Base-by-base conservation (phyloP, 2,113 vertebrate species). In the Lamprotornis superbus region DNA sequence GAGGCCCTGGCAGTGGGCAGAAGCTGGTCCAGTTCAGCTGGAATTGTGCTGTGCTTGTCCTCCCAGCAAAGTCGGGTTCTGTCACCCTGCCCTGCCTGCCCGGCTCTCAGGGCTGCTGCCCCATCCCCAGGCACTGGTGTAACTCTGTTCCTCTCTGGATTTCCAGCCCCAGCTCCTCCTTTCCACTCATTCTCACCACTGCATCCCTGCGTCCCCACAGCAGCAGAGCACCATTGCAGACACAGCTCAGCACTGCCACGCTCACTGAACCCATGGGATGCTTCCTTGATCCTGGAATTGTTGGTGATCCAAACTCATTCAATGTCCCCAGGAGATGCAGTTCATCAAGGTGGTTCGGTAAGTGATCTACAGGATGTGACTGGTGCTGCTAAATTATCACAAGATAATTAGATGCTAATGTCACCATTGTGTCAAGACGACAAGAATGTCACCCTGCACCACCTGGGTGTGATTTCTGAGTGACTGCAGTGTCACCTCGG, bases 361-460 rank as follows among this genome's bases (percentile, higher is more conserved):
- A 10, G 3, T 92, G 95, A 95, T 83, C 50, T 63, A 83, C 75
- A 70, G 78, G 68, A 89, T 91, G 83, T 94, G 95, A 96, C 89
- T 97, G 93, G 87, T 95, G 91, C 92, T 91, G 73, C 61, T 90
- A 77, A 88, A 91, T 18, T 89, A 92, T 77, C 94, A 44, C 64
- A 31, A 74, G 91, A 59, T 94, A 97, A 97, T 96, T 88, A 87
- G 96, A 95, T 80, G 88, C 75, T 96, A 96, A 96, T 97, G 95
- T 96, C 97, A 97, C 75, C 75, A 5, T 83, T 77, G 94, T 96
- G 83, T 92, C 94, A 91, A 89, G 91, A 78, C 46, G 89, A 96
- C 96, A 97, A 6, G 78, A 86, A 82, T 94, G 91, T 95, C 96
- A 92, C 91, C 55, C 50, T 47, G 82, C 79, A 12, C 50, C 90